These are phyloP conservation scores for Gadopsis bispinosus DNA, from an alignment of 2,797 vertebrate species.

Conservation along the genomic window DNA sequence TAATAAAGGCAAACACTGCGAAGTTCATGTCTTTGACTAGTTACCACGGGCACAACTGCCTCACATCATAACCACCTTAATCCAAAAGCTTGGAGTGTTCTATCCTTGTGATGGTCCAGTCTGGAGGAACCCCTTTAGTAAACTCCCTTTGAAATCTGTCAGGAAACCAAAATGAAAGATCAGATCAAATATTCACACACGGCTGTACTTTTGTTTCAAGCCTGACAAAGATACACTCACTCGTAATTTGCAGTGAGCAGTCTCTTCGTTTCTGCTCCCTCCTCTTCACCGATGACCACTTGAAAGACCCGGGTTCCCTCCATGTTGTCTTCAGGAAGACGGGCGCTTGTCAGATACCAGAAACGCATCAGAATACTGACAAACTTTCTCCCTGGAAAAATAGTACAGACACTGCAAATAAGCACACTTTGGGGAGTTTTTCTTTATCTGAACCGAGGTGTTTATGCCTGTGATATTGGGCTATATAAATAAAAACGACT, in stretches of 20 bases:
- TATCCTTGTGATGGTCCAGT: constrained; percentile 95
- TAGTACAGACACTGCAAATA: background rate
- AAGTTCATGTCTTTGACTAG: constrained; percentile 6
- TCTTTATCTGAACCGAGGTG: no score
- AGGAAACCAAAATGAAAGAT: constrained; percentile 16
- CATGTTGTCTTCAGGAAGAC: constrained; percentile 85
- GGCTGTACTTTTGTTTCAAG: no score
- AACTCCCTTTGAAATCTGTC: constrained; percentile 95
- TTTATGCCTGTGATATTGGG: no score
- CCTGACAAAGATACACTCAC: constrained; percentile 81
- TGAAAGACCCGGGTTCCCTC: constrained; percentile 88
- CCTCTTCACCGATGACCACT: constrained; percentile 83
- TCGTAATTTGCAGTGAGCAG: constrained; percentile 94
- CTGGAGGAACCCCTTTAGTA: constrained; percentile 92
- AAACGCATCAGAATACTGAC: constrained; percentile 96
- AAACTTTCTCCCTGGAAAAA: constrained; percentile 90
- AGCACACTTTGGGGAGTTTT: no score
- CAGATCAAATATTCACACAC: background rate
- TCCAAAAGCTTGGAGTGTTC: constrained; percentile 93
- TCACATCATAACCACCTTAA: constrained; percentile 71
- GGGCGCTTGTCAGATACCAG: constrained; percentile 93
- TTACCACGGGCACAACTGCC: background rate
- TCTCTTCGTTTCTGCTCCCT: constrained; percentile 84
- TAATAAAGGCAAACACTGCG: constrained; percentile 1
- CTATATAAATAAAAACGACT: no score